Base-by-base conservation (phyloP, 2,888 invertebrate species). In the Ditylenchus weischeri region DNA sequence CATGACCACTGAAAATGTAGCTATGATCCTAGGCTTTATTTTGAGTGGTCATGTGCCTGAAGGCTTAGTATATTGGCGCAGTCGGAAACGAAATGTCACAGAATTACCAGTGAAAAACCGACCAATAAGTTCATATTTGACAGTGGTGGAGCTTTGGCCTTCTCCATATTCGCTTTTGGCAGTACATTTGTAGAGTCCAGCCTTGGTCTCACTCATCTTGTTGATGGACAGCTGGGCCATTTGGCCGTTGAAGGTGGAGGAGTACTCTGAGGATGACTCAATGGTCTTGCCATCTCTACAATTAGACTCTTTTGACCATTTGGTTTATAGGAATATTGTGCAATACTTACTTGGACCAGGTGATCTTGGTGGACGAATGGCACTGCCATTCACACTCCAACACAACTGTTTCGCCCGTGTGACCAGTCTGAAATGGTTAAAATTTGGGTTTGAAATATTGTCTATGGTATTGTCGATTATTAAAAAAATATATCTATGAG, bases 121-220 rank as follows among this genome's bases (percentile, higher is more conserved):
- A 71, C 69, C 61, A 10, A 66, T 68, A 29, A 59, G 74, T 43
- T 79, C 80, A 11, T 77, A 72, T 47, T 75, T 77, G 57, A 83
- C 77, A 72, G 76, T 76, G n/a, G 80, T 78, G 54, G 77, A 78
- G 62, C 75, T 80, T 62, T 81, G 77, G 13, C 76, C 75, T 29
- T 80, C 79, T 62, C 83, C 83, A 71, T 73, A 78, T 18, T 83
- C 79, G 62, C 75, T 76, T 29, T 74, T 74, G 15, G 80, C 83
- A 47, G 73, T 69, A 68, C 82, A 83, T 69, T 81, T 80, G 73
- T 78, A 80, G 47, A 78, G 66, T 54, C 81, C 83, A 8, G 78
- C 70, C 50, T 76, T 73, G 38, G 76, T 75, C 63, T 75, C 74
- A 50, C 64, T 75, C 64, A 83, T 62, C 23, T 75, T 72, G 36